Evolutionary conservation across 2,888 invertebrate species (phyloP), one percentile per base, ranked within the genome.

Genomic region (Trissoscelio sp.): DNA sequence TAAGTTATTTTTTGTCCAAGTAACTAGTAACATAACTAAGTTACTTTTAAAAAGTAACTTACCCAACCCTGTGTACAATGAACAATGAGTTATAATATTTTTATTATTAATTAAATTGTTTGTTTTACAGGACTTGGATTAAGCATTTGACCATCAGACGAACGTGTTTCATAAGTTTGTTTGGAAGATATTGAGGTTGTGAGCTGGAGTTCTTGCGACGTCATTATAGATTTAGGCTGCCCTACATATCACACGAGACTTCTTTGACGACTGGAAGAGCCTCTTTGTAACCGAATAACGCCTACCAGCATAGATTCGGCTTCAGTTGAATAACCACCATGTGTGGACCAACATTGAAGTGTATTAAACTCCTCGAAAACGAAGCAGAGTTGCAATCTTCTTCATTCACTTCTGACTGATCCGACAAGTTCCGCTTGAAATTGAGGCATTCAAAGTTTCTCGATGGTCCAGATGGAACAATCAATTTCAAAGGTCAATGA

Each of bases 201-300:
- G n/a, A n/a, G n/a, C n/a, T n/a, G n/a, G n/a, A n/a, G n/a, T n/a
- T 46, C 44, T 53, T 24, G 31, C 22, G 46, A 57, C 14, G 31
- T 66, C 44, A 31, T 72, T 37, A 58, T 58, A 70, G 46, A 53
- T 64, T 58, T 58, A 72, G 46, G 48, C 24, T 73, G 64, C 39
- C 70, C 70, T 74, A 80, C 74, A 80, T 80, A 80, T 75, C 80
- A 74, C 28, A 18, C 46, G 42, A 69, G 48, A 34, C 53, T 73
- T 73, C 46, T 70, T 75, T 58, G 22, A 69, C 20, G 39, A 80
- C 42, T 20, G 70, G 48, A 66, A 81, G 66, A 72, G 37, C 60
- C 70, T 60, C 75, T 77, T 67, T 60, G 51, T 60, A 72, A 66
- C 28, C 34, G 12, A 69, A 69, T 39, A 58, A 64, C 9, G 62